Evolutionary conservation across 1,140 invertebrate genomes (phyloP).

Genomic region (Leptinotarsa lineolata): DNA sequence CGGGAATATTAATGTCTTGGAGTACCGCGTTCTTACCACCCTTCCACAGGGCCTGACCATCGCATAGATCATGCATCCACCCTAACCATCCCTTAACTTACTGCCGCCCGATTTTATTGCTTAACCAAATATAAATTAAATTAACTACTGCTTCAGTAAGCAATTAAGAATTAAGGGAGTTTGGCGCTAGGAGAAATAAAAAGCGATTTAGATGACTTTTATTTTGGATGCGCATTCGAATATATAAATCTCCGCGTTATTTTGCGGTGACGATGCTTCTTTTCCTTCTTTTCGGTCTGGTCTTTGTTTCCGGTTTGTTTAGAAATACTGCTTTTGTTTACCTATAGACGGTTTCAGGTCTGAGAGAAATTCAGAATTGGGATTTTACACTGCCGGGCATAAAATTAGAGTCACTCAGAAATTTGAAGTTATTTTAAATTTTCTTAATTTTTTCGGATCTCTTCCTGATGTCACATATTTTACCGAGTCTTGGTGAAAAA

Average conservation of each 20-base stretch:
- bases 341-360: not conserved
- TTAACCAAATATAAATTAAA: conserved; percentile 57
- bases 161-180: conserved; percentile 56
- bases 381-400: too few species aligned
- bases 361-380: too few species aligned
- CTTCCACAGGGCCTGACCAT: conserved; percentile 45
- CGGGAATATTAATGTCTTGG: conserved; percentile 56
- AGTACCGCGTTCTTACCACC: conserved; percentile 53
- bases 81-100: conserved; percentile 22
- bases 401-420: too few species aligned
- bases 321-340: conserved; percentile 18
- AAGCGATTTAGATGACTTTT: conserved; percentile 51
- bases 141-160: conserved; percentile 56
- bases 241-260: conserved; percentile 33
- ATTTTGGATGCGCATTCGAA: conserved; percentile 40
- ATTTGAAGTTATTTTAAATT: too few species aligned
- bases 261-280: conserved; percentile 28
- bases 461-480: too few species aligned
- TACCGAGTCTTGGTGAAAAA: too few species aligned
- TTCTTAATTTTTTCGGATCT: too few species aligned
- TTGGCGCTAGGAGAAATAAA: conserved; percentile 51
- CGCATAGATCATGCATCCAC: conserved; percentile 51
- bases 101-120: conserved; percentile 54
- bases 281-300: conserved; percentile 25
- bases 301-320: conserved; percentile 21